A percentile compares a stretch with the other conserved stretches of the same genome.
Evolutionary conservation across 1,140 invertebrate genomes (phyloP).

Genomic region (Aporrectodea caliginosa): DNA sequence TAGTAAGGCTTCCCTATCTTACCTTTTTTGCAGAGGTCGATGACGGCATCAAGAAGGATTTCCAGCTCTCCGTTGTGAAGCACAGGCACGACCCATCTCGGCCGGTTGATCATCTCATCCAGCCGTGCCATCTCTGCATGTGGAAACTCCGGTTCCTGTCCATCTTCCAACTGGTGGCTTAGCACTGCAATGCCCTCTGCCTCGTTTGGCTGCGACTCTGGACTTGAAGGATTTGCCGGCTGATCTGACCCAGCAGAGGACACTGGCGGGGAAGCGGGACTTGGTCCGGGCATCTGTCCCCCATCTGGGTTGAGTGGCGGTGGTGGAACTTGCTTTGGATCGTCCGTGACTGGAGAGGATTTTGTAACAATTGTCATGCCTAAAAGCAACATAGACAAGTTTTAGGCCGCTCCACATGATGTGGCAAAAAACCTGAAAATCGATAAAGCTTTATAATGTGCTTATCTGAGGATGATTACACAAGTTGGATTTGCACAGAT

Average conservation of each 20-base stretch:
- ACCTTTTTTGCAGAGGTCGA: constrained; percentile 77
- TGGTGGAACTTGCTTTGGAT: not conserved
- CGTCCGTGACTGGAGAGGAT: not conserved
- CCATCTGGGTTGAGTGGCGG: not conserved
- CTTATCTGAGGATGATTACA: too few species aligned
- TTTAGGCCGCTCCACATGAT: too few species aligned
- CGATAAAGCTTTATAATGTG: too few species aligned
- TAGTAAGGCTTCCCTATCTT: too few species aligned
- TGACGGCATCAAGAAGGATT: constrained; percentile 81
- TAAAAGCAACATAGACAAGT: too few species aligned
- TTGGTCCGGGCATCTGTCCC: not conserved
- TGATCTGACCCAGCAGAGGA: not conserved
- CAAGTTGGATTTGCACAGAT: too few species aligned
- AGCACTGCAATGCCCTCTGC: not conserved
- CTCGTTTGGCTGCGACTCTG: not conserved
- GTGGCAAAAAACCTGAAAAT: too few species aligned
- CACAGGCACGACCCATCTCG: constrained; percentile 94
- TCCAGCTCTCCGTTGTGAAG: constrained; percentile 93
- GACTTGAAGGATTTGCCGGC: not conserved
- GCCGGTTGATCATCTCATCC: constrained; percentile 84
- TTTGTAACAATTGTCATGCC: constrained; percentile 23
- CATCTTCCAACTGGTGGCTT: constrained; percentile 25
- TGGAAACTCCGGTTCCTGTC: constrained; percentile 72
- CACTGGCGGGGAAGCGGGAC: not conserved
- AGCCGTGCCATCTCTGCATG: constrained; percentile 76